phyloP scores from a whole-genome alignment of 2,113 vertebrate genomes.

The Leptobrachium leishanense region DNA sequence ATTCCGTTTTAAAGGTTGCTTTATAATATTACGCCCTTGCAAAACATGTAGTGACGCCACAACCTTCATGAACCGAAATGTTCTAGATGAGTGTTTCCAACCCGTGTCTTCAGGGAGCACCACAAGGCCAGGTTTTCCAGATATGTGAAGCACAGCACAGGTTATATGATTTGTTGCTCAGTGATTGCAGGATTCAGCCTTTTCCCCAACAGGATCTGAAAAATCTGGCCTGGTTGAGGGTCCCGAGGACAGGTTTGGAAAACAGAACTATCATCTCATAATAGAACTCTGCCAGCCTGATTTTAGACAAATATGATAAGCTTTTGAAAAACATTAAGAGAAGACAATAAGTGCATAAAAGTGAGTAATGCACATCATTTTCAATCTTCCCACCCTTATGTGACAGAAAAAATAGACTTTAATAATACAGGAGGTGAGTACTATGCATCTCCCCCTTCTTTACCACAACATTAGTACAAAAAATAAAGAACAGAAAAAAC shows the following conservation, averaged over 20 bases:
- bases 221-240: too few relatives aligned
- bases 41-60: slow-evolving; percentile 8
- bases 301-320: background rate
- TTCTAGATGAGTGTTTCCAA: background rate
- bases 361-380: background rate
- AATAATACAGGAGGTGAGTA: too few relatives aligned
- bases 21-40: background rate
- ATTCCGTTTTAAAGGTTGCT: slow-evolving; percentile 9
- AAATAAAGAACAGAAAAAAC: too few relatives aligned
- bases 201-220: too few relatives aligned
- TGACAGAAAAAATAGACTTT: too few relatives aligned
- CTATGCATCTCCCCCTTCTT: too few relatives aligned
- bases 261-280: slow-evolving; percentile 7
- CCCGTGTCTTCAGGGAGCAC: too few relatives aligned
- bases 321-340: background rate
- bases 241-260: background rate
- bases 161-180: too few relatives aligned
- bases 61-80: background rate
- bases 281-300: slow-evolving; percentile 20
- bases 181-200: too few relatives aligned
- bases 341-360: background rate
- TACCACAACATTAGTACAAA: too few relatives aligned
- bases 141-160: too few relatives aligned
- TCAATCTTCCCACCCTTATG: background rate
- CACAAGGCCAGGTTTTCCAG: too few relatives aligned